These are phyloP conservation scores for Drosophila dunni DNA, from an alignment of 1,140 invertebrate genomes.

Conservation along the genomic window DNA sequence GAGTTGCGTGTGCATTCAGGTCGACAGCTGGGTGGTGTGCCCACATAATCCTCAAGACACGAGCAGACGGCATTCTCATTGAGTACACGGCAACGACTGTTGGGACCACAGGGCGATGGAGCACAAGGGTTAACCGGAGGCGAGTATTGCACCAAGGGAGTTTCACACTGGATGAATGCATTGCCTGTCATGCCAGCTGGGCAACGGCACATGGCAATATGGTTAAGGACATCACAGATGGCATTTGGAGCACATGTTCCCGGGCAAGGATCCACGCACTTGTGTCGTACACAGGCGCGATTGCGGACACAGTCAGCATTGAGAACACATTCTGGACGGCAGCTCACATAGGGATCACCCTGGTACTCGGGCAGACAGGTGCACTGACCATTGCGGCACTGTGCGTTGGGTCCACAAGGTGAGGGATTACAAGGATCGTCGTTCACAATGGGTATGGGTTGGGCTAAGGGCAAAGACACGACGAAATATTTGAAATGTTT, in stretches of 20 bases:
- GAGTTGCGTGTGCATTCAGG: constrained; percentile 93
- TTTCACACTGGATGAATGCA: constrained; percentile 76
- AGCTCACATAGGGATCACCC: constrained; percentile 85
- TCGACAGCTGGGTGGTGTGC: constrained; percentile 91
- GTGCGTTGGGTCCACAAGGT: constrained; percentile 89
- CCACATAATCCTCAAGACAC: constrained; percentile 87
- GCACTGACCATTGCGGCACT: constrained; percentile 88
- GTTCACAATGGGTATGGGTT: constrained; percentile 70
- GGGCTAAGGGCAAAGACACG: constrained; percentile 63
- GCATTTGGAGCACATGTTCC: constrained; percentile 89
- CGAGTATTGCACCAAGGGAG: constrained; percentile 66
- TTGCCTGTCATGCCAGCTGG: constrained; percentile 85
- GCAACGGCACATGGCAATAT: constrained; percentile 88
- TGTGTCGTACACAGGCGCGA: constrained; percentile 87
- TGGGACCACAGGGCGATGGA: constrained; percentile 87
- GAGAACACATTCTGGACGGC: constrained; percentile 75
- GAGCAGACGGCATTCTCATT: constrained; percentile 87
- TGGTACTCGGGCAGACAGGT: constrained; percentile 86
- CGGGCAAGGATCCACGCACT: constrained; percentile 88
- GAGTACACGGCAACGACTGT: constrained; percentile 85
- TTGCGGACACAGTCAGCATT: constrained; percentile 86
- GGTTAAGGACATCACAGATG: constrained; percentile 88
- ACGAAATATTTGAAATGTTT: not conserved
- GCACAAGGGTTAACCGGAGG: constrained; percentile 85
- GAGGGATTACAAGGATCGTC: constrained; percentile 88